Evolutionary conservation across 1,140 invertebrate species (phyloP), one percentile per base, ranked within the genome.

Genomic region (Ericerus pela): DNA sequence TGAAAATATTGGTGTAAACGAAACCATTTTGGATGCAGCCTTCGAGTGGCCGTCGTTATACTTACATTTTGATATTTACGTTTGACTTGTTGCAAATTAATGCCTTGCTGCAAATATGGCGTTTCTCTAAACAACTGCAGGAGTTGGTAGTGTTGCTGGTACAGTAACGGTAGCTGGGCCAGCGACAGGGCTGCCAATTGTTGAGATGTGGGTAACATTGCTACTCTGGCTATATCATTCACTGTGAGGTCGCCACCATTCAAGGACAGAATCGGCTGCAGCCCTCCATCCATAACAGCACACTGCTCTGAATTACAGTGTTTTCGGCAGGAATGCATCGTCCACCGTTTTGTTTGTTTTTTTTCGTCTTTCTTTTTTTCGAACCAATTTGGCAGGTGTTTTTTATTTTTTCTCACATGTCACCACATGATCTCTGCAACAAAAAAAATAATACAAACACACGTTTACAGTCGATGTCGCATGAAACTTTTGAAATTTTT

Each of bases 41-140:
- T n/a, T n/a, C n/a, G n/a, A n/a, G n/a, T n/a, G n/a, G n/a, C n/a
- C n/a, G n/a, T n/a, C n/a, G n/a, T n/a, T n/a, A n/a, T n/a, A 18
- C 41, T 47, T 24, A 47, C 41, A 47, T 47, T 47, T 47, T 47
- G 41, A 47, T 47, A 47, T 47, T 47, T 47, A 8, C 26, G 41
- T 47, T 47, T 47, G 14, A 16, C 41, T 12, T 47, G 41, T 27
- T 58, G 57, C 28, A 58, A 24, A 24, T 53, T 47, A n/a, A 54
- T 14, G 14, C 37, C 58, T 61, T 65, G 62, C 14, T 62, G 62
- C 10, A 63, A 55, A 52, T 60, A 60, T 6, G 62, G 62, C 28
- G 62, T 20, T 22, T 62, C 56, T 12, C 57, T 26, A 2, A 61
- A 56, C 11, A 61, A 59, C 12, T 61, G 56, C 36, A 54, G 38